phyloP scores from a whole-genome alignment of 2,888 invertebrate species.

The Latrodectus hesperus region DNA sequence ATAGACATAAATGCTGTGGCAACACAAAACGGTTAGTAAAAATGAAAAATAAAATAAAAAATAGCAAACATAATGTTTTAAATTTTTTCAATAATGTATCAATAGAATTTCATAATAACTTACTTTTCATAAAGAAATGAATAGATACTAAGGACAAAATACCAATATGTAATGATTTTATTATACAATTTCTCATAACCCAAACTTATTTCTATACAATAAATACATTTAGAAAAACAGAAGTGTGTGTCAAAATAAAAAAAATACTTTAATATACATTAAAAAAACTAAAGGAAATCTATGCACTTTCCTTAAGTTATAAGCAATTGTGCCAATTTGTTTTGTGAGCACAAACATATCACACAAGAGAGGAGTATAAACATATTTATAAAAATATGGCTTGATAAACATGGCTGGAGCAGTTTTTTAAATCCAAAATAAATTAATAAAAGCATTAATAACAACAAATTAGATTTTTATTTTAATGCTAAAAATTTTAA shows the following conservation, averaged over 20 bases:
- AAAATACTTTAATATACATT: not conserved
- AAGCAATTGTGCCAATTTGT: not conserved
- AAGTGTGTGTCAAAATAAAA: not conserved
- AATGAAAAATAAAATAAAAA: too few relatives aligned
- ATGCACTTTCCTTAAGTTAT: not conserved
- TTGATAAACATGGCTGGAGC: conserved; percentile 11
- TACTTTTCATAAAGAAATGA: conserved; percentile 6
- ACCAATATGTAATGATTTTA: conserved; percentile 52
- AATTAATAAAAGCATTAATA: too few relatives aligned
- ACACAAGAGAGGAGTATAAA: not conserved
- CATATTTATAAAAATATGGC: conserved; percentile 23
- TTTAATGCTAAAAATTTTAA: too few relatives aligned
- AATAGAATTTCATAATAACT: not conserved
- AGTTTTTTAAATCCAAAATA: too few relatives aligned
- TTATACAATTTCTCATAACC: conserved; percentile 56
- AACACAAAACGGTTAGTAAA: too few relatives aligned
- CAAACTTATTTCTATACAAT: conserved; percentile 48
- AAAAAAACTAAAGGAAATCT: not conserved
- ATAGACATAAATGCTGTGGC: not conserved
- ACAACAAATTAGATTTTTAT: too few relatives aligned
- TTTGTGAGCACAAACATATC: not conserved
- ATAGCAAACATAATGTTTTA: too few relatives aligned
- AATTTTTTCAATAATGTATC: too few relatives aligned
- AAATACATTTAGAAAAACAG: conserved; percentile 37
- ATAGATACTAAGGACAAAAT: not conserved